Evolutionary conservation across 2,888 invertebrate species (phyloP).

Genomic region (Eumerus sabulonum): DNA sequence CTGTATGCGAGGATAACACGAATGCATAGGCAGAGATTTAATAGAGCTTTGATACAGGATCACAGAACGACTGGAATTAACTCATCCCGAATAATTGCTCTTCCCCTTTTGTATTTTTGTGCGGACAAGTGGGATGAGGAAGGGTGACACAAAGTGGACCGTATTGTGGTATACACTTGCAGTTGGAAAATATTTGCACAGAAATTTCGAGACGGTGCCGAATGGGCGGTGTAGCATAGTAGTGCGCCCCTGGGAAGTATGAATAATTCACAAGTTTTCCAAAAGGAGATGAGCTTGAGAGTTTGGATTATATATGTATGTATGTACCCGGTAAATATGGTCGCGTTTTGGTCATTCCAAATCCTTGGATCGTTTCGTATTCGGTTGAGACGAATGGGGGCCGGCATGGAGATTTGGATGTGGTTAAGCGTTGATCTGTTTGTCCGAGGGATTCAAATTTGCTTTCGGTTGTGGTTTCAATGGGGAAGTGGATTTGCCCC

Average conservation of each 20-base stretch:
- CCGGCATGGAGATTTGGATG: no score
- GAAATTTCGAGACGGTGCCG: background rate
- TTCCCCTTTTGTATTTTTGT: background rate
- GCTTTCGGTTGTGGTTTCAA: no score
- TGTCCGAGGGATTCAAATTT: no score
- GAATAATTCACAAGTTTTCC: constrained; percentile 22
- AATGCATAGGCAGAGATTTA: constrained; percentile 12
- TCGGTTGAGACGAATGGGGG: no score
- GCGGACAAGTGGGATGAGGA: no score
- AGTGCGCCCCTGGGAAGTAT: background rate
- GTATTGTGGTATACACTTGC: constrained; percentile 3
- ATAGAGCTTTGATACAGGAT: background rate
- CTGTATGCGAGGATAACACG: constrained; percentile 9
- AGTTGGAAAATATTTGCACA: constrained; percentile 22
- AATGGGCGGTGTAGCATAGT: no score
- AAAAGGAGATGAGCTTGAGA: background rate
- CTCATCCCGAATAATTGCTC: background rate
- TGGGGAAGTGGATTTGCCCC: no score
- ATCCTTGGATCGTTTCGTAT: no score
- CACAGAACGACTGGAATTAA: background rate
- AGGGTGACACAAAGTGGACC: background rate
- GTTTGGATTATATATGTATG: constrained; percentile 3
- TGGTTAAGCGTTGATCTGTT: no score
- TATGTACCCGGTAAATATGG: background rate
- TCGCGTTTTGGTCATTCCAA: background rate